Conservation (phyloP, 2,888 invertebrate genomes). For the Andrena hattorfiana region DNA sequence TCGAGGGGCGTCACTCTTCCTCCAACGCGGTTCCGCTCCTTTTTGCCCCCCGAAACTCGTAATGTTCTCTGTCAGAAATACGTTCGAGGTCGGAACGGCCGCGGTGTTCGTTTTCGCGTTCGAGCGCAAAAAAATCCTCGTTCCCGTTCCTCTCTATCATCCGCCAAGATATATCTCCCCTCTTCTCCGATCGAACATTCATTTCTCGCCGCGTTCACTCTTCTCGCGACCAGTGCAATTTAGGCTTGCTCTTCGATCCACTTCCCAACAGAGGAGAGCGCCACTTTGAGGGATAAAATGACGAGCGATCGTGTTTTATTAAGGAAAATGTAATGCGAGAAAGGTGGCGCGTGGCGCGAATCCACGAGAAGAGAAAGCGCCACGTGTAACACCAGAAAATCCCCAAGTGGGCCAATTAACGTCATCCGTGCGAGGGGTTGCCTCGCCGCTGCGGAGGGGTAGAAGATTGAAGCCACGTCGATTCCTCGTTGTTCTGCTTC, state of each 20-base stretch:
- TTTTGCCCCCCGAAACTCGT: constrained; percentile 70
- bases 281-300: background rate
- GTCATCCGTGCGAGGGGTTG: constrained; percentile 42
- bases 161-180: constrained; percentile 33
- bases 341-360: constrained; percentile 72
- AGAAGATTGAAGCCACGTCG: constrained; percentile 37
- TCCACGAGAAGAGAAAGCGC: constrained; percentile 64
- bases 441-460: constrained; percentile 52
- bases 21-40: constrained; percentile 80
- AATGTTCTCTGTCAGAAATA: constrained; percentile 69
- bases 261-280: background rate
- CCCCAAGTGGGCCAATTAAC: constrained; percentile 74
- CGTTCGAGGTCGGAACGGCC: constrained; percentile 50
- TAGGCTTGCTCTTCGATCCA: background rate
- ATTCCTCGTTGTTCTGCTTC: constrained; percentile 15
- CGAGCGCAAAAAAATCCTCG: constrained; percentile 41
- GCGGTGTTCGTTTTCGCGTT: constrained; percentile 54
- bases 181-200: constrained; percentile 9
- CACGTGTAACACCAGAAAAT: constrained; percentile 72
- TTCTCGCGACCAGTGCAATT: background rate
- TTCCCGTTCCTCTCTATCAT: constrained; percentile 35
- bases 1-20: constrained; percentile 82
- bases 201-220: background rate
- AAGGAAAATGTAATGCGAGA: background rate
- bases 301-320: constrained; percentile 21